Evolutionary conservation across 2,113 vertebrate species (phyloP).

Genomic region (Gymnorhina tibicen): DNA sequence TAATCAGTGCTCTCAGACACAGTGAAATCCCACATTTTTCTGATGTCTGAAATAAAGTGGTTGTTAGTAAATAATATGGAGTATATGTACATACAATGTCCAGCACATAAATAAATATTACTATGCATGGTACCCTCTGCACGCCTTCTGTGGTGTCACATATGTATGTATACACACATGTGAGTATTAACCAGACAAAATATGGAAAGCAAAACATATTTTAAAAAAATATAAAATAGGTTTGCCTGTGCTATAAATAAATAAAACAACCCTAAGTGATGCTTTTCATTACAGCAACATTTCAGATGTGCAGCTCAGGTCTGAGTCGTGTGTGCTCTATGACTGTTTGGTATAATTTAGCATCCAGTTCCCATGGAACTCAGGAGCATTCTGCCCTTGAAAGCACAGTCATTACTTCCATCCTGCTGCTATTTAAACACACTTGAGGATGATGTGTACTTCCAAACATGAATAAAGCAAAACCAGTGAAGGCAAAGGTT

Average conservation of each 20-base stretch:
- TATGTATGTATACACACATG: background rate
- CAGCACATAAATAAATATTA: background rate
- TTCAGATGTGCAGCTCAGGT: background rate
- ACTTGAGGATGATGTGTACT: background rate
- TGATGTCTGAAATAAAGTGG: constrained; percentile 17
- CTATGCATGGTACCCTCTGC: background rate
- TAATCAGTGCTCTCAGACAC: constrained; percentile 15
- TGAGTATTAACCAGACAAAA: background rate
- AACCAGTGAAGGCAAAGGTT: constrained; percentile 7
- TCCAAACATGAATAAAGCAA: constrained; percentile 15
- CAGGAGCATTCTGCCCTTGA: background rate
- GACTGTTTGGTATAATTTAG: background rate
- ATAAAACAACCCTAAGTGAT: background rate
- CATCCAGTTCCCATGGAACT: background rate
- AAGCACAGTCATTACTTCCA: constrained; percentile 7
- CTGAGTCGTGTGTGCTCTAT: background rate
- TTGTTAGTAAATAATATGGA: background rate
- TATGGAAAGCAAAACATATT: background rate
- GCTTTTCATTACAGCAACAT: background rate
- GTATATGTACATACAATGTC: background rate
- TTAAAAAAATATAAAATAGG: background rate
- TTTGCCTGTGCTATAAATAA: background rate
- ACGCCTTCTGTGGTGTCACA: background rate
- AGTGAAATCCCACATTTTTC: constrained; percentile 11
- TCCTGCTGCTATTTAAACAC: constrained; percentile 33